phyloP scores from a whole-genome alignment of 2,888 invertebrate species.

The Taphrorychus bicolor region DNA sequence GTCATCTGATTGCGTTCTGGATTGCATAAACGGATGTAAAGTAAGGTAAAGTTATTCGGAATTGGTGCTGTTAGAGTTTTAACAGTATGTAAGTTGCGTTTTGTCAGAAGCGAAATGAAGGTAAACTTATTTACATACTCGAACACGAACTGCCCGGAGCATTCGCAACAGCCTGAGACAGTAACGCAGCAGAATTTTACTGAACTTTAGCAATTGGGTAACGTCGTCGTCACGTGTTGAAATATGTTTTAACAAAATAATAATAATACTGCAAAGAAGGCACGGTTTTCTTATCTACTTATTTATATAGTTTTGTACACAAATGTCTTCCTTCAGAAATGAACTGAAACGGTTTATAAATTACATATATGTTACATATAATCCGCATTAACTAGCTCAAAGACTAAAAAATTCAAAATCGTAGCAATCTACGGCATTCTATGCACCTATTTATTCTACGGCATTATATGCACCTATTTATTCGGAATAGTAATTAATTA shows the following conservation, averaged over 20 bases:
- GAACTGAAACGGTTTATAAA: no score
- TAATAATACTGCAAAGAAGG: neutral
- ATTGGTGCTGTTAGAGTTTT: conserved; percentile 7
- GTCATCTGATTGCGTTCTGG: no score
- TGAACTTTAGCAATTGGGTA: conserved; percentile 3
- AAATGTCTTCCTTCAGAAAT: no score
- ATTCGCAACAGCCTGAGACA: neutral
- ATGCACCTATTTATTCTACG: no score
- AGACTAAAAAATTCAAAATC: neutral
- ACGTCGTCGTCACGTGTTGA: no score
- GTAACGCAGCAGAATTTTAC: no score
- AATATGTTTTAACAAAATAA: neutral
- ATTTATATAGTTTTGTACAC: neutral
- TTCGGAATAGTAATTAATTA: no score
- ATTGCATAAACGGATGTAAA: no score
- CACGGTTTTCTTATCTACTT: neutral
- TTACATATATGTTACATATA: no score
- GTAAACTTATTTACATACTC: conserved; percentile 38
- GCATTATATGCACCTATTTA: no score
- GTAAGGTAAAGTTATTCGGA: no score
- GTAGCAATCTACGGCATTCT: no score
- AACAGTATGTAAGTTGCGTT: conserved; percentile 19
- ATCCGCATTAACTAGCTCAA: neutral
- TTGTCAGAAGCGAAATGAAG: conserved; percentile 31
- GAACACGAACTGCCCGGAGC: conserved; percentile 25